Evolutionary conservation across 2,888 invertebrate species (phyloP), one percentile per base, ranked within the genome.

Genomic region (Eupithecia tripunctaria): DNA sequence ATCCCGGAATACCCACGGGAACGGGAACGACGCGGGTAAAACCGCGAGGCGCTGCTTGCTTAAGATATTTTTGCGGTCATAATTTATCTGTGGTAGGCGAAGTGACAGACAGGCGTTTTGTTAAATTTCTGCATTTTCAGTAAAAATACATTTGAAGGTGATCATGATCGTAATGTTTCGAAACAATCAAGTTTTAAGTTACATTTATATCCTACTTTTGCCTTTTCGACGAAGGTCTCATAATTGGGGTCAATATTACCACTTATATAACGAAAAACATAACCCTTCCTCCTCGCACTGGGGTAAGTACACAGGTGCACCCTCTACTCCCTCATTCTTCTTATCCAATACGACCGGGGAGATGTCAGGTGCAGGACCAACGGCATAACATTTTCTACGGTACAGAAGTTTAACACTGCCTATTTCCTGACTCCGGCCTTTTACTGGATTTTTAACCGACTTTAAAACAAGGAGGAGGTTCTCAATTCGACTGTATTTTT

Each of bases 191-290:
- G 56, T 56, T 56, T 51, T 12, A 56, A 56, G 56, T 25, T 5
- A 25, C 25, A 25, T 25, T 56, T 25, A 56, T 56, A 56, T 56
- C 56, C 56, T 56, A 25, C 56, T 56, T 56, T 56, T 56, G 25
- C 25, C 56, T 56, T 12, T 14, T 56, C 12, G 21, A 21, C 51
- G 51, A 25, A 56, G 56, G 56, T 56, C 56, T 56, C 25, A 10
- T 15, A 3, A 21, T 25, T 25, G 12, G 25, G n/a, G 47, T 10
- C 21, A 51, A 51, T 10, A 51, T 1, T 21, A 10, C 21, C 21
- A 21, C 3, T 10, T 51, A 51, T n/a, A 21, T 21, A 21, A 21
- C n/a, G 21, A 21, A 51, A 43, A 3, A 21, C 3, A 51, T n/a
- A 8, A 47, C n/a, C n/a, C n/a, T 47, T 47, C 8, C 1, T 41